Conservation (phyloP, 2,888 invertebrate species). For the Cantharis lateralis region DNA sequence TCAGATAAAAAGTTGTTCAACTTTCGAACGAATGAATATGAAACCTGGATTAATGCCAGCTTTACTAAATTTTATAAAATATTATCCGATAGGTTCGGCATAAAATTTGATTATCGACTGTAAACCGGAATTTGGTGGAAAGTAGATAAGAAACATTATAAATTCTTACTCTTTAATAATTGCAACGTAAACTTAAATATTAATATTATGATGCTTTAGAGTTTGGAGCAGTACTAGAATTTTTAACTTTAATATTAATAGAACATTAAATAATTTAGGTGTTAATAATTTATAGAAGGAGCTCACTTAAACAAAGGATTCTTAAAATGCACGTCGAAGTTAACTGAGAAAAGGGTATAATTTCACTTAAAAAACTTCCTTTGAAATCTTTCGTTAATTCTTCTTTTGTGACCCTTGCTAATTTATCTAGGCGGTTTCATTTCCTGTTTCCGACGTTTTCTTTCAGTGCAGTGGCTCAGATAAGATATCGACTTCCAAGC, state of each 20-base stretch:
- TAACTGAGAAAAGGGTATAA: conserved; percentile 28
- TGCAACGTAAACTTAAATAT: background rate
- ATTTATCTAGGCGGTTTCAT: conserved; percentile 31
- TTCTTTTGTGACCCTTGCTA: conserved; percentile 27
- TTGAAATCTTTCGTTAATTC: conserved; percentile 28
- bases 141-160: conserved; percentile 14
- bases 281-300: background rate
- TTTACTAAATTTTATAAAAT: background rate
- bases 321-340: conserved; percentile 11
- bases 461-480: conserved; percentile 27
- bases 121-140: conserved; percentile 12
- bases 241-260: background rate
- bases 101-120: conserved; percentile 10
- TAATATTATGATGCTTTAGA: background rate
- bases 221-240: background rate
- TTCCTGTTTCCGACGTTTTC: conserved; percentile 32
- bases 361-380: conserved; percentile 30
- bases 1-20: background rate
- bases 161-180: conserved; percentile 1
- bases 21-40: conserved; percentile 2
- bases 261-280: background rate
- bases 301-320: conserved; percentile 10
- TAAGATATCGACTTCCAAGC: conserved; percentile 23
- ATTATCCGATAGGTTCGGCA: conserved; percentile 1
- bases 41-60: conserved; percentile 1